Evolutionary conservation across 1,140 invertebrate genomes (phyloP), one percentile per base, ranked within the genome.

Genomic region (Lepidotrigona ventralis): DNA sequence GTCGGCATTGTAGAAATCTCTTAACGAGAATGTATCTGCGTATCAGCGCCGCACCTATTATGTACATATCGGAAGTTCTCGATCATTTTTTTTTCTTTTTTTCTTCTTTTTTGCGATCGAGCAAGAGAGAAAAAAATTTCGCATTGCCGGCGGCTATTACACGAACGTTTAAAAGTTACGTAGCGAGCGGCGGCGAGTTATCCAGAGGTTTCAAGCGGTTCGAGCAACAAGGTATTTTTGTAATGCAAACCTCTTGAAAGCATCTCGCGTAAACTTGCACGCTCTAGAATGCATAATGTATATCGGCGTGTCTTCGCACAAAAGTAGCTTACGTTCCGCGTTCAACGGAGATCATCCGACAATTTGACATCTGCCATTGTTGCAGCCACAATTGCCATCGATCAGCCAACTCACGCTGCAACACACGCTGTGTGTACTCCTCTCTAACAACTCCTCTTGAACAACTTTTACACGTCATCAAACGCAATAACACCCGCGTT

Each of bases 301-400:
- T 71, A 79, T 71, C 68, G 78, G 23, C 6, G 39, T 56, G 77
- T 33, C 53, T 79, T 79, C n/a, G 39, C 39, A 79, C 53, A 71
- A 79, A 79, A 79, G 78, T 71, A 21, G 6, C 66, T 60, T 39
- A 68, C 33, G 14, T n/a, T 26, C 12, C 56, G 9, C 23, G 29
- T 66, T 77, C 58, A 53, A 66, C 64, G 53, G 19, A 71, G 53
- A 60, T 79, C 78, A 79, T 71, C 68, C 54, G 68, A 79, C 78
- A 79, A 79, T 79, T 79, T 79, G 66, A 79, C 78, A 71, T 79
- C 66, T 71, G 23, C 33, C n/a, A 71, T 79, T 79, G 78, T 79
- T 54, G 39, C 39, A 17, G 23, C 9, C n/a, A 79, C 78, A 58
- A 70, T 79, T 33, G 66, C 33, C 54, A 70, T 21, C 51, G 75